Base-by-base conservation (phyloP, 2,888 invertebrate genomes). In the Koerneria pararmatus region DNA sequence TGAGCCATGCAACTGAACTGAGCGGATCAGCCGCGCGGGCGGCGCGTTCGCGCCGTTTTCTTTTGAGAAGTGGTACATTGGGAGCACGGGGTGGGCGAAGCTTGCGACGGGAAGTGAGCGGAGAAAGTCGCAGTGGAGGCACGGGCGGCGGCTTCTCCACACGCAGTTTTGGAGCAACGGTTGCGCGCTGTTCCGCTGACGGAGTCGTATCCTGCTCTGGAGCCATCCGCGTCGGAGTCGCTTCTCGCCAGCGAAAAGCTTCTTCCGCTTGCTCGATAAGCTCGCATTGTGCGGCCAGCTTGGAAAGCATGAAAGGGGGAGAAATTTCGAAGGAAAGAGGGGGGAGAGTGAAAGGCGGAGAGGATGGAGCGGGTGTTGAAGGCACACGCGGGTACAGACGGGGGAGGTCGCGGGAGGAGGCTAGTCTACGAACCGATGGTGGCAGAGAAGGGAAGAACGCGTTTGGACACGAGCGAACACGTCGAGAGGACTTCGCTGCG, bases 251-350 rank as follows among this genome's bases (percentile, higher is more conserved):
- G 1, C 58, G 37, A 60, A 68, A 67, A 54, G 66, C 8, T 4
- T 64, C 71, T 63, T 73, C 74, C 34, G 67, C 68, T 15, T 63
- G 65, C 27, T 78, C 75, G 65, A 73, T 67, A 63, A 74, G 69
- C 41, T 79, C 77, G 70, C 75, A 76, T 65, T 78, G 74, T 68
- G 76, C 76, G 48, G 79, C 79, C 35, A 79, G 69, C 62, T 78
- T 79, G 57, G 77, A 74, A 37, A 79, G 74, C 79, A 79, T 79
- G 67, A 78, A 79, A 5, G 79, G 79, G 29, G 73, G 68, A 29
- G 75, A 70, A 60, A 79, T 71, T 59, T 70, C 68, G 69, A 78
- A 76, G 37, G 72, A 72, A 46, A 66, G 53, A 31, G 73, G 74
- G 8, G 72, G 69, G 6, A 68, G 65, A 5, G 65, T 64, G 57